Evolutionary conservation across 2,113 vertebrate species (phyloP).

Genomic region (Rhea americana): DNA sequence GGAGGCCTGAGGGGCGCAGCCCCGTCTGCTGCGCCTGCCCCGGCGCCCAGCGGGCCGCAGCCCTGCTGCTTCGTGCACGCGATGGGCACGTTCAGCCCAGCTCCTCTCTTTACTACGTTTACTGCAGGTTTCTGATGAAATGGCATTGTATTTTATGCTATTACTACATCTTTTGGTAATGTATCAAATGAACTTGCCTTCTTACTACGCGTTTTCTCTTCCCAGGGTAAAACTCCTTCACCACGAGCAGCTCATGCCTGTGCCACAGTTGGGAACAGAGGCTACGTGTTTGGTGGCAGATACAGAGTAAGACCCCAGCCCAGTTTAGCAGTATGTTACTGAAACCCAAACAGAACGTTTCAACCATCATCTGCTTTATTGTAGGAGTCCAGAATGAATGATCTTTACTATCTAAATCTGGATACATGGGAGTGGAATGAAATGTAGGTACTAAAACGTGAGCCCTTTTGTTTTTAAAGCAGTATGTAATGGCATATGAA

Average conservation of each 20-base stretch:
- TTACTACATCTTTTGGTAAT: not conserved
- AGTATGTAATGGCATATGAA: accelerated
- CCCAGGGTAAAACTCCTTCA: constrained; percentile 88
- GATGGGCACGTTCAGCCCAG: not conserved
- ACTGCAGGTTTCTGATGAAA: too few relatives aligned
- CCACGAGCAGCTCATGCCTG: constrained; percentile 95
- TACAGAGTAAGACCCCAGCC: constrained; percentile 80
- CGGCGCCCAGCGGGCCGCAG: not conserved
- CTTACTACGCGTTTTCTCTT: not conserved
- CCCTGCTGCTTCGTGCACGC: accelerated
- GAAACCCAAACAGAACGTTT: accelerated
- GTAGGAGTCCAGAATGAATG: constrained; percentile 92
- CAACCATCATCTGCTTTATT: not conserved
- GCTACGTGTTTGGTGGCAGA: constrained; percentile 94
- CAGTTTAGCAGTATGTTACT: accelerated
- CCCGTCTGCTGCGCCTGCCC: accelerated
- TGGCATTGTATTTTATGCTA: too few relatives aligned
- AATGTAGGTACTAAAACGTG: constrained; percentile 78
- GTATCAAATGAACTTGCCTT: not conserved
- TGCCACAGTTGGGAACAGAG: constrained; percentile 88
- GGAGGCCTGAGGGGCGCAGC: not conserved
- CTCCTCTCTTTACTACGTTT: not conserved
- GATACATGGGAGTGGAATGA: constrained; percentile 96
- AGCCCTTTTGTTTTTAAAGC: not conserved
- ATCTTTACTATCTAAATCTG: constrained; percentile 91